Evolutionary conservation across 2,888 invertebrate genomes (phyloP).

Genomic region (Drosophila basisetae): DNA sequence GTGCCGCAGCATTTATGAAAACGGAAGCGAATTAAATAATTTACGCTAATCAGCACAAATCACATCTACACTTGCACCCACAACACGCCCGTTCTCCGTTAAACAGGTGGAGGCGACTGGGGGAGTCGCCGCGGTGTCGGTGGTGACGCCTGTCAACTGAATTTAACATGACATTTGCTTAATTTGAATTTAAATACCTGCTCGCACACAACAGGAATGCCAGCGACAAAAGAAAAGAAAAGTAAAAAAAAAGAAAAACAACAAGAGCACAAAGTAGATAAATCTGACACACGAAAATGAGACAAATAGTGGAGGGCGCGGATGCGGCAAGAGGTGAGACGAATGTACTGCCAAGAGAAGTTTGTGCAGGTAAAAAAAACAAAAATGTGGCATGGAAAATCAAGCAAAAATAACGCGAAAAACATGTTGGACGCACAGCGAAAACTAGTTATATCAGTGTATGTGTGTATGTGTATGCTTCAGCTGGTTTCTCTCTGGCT

Average conservation of each 20-base stretch:
- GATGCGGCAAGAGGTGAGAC: neutral
- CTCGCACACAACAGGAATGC: conserved; percentile 33
- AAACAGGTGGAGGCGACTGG: neutral
- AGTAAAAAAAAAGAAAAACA: conserved; percentile 13
- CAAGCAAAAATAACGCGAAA: conserved; percentile 55
- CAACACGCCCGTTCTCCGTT: neutral
- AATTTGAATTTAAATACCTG: conserved; percentile 80
- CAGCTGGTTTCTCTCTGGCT: conserved; percentile 49
- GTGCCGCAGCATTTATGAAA: neutral
- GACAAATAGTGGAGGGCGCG: conserved; percentile 34
- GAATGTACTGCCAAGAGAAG: neutral
- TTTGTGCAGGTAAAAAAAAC: conserved; percentile 17
- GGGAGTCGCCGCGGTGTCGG: conserved; percentile 2
- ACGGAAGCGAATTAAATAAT: conserved; percentile 47
- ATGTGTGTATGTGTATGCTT: conserved; percentile 6
- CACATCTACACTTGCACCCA: conserved; percentile 35
- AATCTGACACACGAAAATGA: conserved; percentile 67
- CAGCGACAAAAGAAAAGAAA: conserved; percentile 34
- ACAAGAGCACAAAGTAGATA: conserved; percentile 55
- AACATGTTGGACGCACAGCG: conserved; percentile 44
- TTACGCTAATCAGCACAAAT: conserved; percentile 61
- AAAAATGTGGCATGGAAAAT: conserved; percentile 39
- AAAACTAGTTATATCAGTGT: neutral
- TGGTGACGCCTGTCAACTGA: conserved; percentile 64
- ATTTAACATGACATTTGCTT: conserved; percentile 77